These are phyloP conservation scores for Acrobasis suavella DNA, from an alignment of 2,888 invertebrate species.

Conservation along the genomic window DNA sequence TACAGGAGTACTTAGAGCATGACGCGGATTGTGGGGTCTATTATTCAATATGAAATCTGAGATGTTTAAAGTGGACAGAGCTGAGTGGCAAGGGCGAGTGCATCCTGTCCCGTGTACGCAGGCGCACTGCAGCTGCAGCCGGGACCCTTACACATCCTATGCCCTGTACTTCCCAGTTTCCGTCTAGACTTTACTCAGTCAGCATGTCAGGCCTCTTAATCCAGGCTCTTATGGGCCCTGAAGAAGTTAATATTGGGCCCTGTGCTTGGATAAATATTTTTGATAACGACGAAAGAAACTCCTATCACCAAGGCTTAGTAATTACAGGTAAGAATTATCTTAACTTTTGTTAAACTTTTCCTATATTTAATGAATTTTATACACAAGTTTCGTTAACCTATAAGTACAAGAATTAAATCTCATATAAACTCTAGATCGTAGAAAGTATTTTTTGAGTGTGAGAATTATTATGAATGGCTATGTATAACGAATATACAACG, in stretches of 20 bases:
- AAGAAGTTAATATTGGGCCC: not conserved
- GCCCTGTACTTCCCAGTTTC: not conserved
- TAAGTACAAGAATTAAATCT: too few relatives aligned
- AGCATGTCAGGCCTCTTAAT: constrained; percentile 26
- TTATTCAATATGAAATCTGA: constrained; percentile 44
- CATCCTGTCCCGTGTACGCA: constrained; percentile 10
- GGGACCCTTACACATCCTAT: not conserved
- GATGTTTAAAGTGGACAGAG: constrained; percentile 28
- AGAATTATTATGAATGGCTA: too few relatives aligned
- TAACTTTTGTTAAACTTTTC: too few relatives aligned
- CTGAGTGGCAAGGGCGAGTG: constrained; percentile 13
- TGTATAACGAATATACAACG: too few relatives aligned
- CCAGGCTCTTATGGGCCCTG: not conserved
- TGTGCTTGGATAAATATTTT: constrained; percentile 55
- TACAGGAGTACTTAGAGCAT: constrained; percentile 50
- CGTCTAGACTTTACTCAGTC: not conserved
- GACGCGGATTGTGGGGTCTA: constrained; percentile 44
- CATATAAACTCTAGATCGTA: too few relatives aligned
- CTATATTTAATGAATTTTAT: too few relatives aligned
- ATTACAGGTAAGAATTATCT: constrained; percentile 44
- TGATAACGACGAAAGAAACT: constrained; percentile 40
- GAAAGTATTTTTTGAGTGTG: too few relatives aligned
- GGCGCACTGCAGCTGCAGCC: constrained; percentile 20
- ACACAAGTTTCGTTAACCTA: too few relatives aligned
- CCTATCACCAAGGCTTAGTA: constrained; percentile 45